A percentile compares a stretch with the other conserved stretches of the same genome.
Conservation (phyloP, 2,797 vertebrate species). For the Pipistrellus pygmaeus region DNA sequence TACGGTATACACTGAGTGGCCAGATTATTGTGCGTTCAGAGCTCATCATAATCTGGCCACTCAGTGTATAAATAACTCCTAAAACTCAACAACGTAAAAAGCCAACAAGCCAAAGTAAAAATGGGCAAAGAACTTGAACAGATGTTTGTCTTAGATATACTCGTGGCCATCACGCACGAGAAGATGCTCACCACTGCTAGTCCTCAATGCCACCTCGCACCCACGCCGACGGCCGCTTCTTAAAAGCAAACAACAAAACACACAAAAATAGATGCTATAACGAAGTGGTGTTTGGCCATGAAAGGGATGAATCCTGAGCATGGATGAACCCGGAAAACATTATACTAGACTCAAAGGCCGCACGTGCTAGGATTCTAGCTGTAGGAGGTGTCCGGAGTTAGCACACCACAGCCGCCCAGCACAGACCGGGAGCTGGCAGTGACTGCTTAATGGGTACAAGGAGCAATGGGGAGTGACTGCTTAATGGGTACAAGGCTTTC, state of each 20-base stretch:
- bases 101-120: conserved; percentile 12
- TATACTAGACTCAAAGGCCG: background rate
- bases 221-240: background rate
- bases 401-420: background rate
- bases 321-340: background rate
- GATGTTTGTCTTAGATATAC: conserved; percentile 1
- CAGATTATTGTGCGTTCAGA: no score
- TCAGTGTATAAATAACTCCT: background rate
- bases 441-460: conserved; percentile 43
- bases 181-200: background rate
- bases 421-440: background rate
- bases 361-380: background rate
- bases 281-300: background rate
- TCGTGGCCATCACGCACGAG: background rate
- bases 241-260: background rate
- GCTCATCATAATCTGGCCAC: no score
- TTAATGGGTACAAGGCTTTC: conserved; percentile 56
- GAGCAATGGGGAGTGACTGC: conserved; percentile 4
- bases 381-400: background rate
- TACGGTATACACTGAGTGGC: no score
- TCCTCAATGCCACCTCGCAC: background rate
- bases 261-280: background rate
- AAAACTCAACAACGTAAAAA: conserved; percentile 34
- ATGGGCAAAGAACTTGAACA: background rate
- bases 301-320: background rate